These are phyloP conservation scores for Nesidiocoris tenuis DNA, from an alignment of 2,888 invertebrate species.

Conservation along the genomic window DNA sequence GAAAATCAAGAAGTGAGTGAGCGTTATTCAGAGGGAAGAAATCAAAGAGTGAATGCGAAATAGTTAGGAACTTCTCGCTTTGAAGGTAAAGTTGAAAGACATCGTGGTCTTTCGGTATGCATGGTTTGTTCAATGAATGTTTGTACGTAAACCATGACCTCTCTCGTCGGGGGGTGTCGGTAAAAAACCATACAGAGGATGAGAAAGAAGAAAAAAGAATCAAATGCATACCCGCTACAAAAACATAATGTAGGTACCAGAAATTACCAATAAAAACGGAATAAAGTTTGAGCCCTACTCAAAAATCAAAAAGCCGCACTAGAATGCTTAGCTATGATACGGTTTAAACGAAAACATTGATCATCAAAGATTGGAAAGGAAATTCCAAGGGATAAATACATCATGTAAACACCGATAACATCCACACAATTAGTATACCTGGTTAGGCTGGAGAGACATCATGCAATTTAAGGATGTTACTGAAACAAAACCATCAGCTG, in stretches of 20 bases:
- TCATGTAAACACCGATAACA: constrained; percentile 49
- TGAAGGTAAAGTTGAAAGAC: no score
- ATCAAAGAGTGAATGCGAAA: no score
- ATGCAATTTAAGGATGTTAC: constrained; percentile 53
- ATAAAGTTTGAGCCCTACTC: constrained; percentile 10
- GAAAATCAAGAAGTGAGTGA: no score
- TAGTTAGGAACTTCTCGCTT: no score
- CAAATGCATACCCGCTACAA: not conserved
- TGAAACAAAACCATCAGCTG: constrained; percentile 53
- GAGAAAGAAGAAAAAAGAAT: not conserved
- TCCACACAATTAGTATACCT: constrained; percentile 50
- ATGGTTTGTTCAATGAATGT: no score
- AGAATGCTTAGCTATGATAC: constrained; percentile 47
- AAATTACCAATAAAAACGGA: constrained; percentile 17
- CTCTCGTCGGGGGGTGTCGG: not conserved
- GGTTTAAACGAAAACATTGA: constrained; percentile 37
- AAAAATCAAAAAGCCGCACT: constrained; percentile 44
- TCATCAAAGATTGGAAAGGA: constrained; percentile 48
- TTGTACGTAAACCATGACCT: no score
- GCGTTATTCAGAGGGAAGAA: no score
- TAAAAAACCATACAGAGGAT: not conserved
- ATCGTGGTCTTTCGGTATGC: no score
- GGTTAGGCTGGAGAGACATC: constrained; percentile 53
- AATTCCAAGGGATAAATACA: constrained; percentile 41
- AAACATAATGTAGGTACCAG: not conserved